Base-by-base conservation (phyloP, 2,888 invertebrate genomes). In the Pseudococcus jackbeardsleyi region DNA sequence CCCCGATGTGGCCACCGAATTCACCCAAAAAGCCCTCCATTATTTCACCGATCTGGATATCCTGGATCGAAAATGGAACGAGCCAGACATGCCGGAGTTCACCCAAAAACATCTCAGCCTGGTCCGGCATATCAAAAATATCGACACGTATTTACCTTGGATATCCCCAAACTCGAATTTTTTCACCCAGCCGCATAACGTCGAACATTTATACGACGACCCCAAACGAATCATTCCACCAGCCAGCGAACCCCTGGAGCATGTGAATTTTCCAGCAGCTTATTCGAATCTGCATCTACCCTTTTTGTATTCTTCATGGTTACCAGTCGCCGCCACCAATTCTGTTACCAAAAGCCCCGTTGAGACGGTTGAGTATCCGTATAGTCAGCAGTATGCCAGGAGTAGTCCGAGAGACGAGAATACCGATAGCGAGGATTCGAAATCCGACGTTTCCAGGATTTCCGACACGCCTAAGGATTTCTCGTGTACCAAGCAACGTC, bases 391-490 rank as follows among this genome's bases (percentile, higher is more conserved):
- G 33, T 64, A 86, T 46, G 33, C 72, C 26, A 87, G 50, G 22
- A 77, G 26, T 15, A 87, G 87, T 48, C 77, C 87, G 12, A 64
- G 77, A 11, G 72, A 26, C 4, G 72, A 87, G 26, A 87, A 72
- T 72, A 87, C 42, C 48, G 87, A 87, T 26, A 87, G 87, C 46
- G 87, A 87, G 15, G 87, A 87, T 48, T 87, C 87, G n/a, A 87
- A 87, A 33, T 87, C 87, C 9, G 87, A 87, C 33, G 19, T 72
- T 77, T 87, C 87, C 15, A 72, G 68, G 48, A 77, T 87, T n/a
- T 87, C 87, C 46, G 87, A 87, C 26, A 87, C 72, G 15, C 87
- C 87, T 39, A 87, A 87, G 33, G 87, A 87, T 68, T 87, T 87
- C 77, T 87, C 87, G 12, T 77, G 87, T 46, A 26, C 87, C 7